Conservation (phyloP, 2,888 invertebrate genomes). For the Tenthredo amoena region DNA sequence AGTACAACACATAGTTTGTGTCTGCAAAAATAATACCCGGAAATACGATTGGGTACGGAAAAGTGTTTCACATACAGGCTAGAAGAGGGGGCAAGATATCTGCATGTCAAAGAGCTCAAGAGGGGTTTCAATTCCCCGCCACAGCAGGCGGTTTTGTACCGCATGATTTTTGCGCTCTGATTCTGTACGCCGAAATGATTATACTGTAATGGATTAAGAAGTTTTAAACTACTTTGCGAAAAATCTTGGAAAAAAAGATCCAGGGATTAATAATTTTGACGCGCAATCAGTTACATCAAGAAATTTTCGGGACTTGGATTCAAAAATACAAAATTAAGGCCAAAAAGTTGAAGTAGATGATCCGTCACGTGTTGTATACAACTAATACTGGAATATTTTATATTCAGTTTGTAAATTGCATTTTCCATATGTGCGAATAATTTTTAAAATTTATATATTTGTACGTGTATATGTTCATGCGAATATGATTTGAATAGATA, state of each 20-base stretch:
- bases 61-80: background rate
- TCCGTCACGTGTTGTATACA: background rate
- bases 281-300: background rate
- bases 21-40: constrained; percentile 8
- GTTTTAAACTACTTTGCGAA: background rate
- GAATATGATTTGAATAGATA: background rate
- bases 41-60: background rate
- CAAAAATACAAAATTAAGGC: background rate
- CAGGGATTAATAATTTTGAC: background rate
- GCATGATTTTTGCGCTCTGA: background rate
- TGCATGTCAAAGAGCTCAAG: background rate
- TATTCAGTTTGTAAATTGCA: background rate
- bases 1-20: background rate
- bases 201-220: background rate
- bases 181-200: background rate
- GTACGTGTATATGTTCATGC: background rate
- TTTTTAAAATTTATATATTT: background rate
- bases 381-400: background rate
- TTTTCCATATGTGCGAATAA: background rate
- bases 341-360: background rate
- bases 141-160: background rate
- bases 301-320: background rate
- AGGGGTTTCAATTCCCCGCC: background rate
- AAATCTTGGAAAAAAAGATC: background rate
- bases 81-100: background rate